Base-by-base conservation (phyloP, 2,797 vertebrate genomes). In the Syncerus caffer region DNA sequence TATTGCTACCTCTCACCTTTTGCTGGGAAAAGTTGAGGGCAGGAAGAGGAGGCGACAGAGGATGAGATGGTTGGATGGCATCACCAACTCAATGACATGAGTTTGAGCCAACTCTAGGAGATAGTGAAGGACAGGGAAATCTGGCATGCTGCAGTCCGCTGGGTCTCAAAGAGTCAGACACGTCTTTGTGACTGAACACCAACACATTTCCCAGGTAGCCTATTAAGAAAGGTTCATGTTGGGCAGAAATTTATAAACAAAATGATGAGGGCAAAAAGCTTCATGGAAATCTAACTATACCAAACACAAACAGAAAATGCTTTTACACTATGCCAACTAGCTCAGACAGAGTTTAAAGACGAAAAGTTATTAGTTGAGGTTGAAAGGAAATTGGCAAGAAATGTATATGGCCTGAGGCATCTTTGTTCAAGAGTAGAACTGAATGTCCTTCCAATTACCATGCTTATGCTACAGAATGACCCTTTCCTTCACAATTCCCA, bases 321-420 rank as follows among this genome's bases (percentile, higher is more conserved):
- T 85, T 74, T 38, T 85, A 91, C 7, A 21, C 64, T 82, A 85
- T 93, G 96, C 96, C 96, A 96, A 87, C 85, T 86, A 23, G 27
- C 38, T 96, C 88, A 95, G 97, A 94, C 92, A 78, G 93, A 97
- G 93, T 82, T 87, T 84, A 96, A 83, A 89, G 67, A 97, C 10
- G 47, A 80, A 85, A 95, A 94, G 64, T 97, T 96, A 88, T 82
- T 96, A 94, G 93, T 85, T 97, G 91, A 91, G 60, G 90, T 86
- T 96, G 96, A 96, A 89, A 97, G 90, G 89, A 95, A 94, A 95
- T 67, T 96, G 97, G 96, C 95, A 96, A 84, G 84, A 85, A 84
- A 85, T 7, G 17, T 47, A 23, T 45, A 85, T 85, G 76, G 58
- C 97, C 86, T 8, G 16, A 85, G 91, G 93, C 96, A 60, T 84